A percentile compares a stretch with the other conserved stretches of the same genome.
Evolutionary conservation across 2,113 vertebrate genomes (phyloP).

Genomic region (Corythoichthys haematopterus): DNA sequence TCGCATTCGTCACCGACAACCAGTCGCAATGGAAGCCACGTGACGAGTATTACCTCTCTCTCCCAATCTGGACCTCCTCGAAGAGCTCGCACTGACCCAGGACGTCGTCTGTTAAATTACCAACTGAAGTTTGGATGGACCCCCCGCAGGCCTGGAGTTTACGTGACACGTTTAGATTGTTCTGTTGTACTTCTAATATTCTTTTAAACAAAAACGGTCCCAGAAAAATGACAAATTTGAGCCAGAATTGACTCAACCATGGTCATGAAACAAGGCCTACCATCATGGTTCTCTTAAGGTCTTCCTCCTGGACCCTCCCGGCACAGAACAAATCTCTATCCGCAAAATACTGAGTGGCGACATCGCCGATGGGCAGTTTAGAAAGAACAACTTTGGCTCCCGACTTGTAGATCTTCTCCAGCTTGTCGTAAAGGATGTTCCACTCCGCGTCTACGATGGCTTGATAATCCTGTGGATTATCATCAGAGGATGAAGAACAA

Average conservation of each 20-base stretch:
- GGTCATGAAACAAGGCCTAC: constrained; percentile 56
- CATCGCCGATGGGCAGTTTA: constrained; percentile 92
- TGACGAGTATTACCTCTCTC: constrained; percentile 79
- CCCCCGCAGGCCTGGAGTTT: constrained; percentile 86
- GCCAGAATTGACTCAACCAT: no score
- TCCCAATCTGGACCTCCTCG: constrained; percentile 92
- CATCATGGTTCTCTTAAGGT: constrained; percentile 97
- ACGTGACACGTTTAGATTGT: constrained; percentile 5
- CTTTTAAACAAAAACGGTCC: no score
- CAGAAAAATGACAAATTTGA: no score
- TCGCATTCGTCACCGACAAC: neutral
- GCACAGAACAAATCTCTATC: constrained; percentile 97
- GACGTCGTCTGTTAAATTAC: constrained; percentile 77
- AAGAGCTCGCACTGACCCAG: constrained; percentile 89
- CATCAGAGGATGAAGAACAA: neutral
- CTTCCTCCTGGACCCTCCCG: constrained; percentile 90
- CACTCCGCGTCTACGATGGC: constrained; percentile 97
- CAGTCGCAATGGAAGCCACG: neutral
- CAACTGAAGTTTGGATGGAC: constrained; percentile 94
- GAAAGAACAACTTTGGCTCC: constrained; percentile 95
- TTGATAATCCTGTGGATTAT: constrained; percentile 86
- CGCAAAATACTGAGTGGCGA: constrained; percentile 94
- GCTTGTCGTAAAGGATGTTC: constrained; percentile 96
- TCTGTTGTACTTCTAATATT: no score
- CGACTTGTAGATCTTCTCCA: constrained; percentile 87